A percentile compares a stretch with the other conserved stretches of the same genome.
These are phyloP conservation scores for Rhea pennata DNA, from an alignment of 2,113 vertebrate species.

Conservation along the genomic window DNA sequence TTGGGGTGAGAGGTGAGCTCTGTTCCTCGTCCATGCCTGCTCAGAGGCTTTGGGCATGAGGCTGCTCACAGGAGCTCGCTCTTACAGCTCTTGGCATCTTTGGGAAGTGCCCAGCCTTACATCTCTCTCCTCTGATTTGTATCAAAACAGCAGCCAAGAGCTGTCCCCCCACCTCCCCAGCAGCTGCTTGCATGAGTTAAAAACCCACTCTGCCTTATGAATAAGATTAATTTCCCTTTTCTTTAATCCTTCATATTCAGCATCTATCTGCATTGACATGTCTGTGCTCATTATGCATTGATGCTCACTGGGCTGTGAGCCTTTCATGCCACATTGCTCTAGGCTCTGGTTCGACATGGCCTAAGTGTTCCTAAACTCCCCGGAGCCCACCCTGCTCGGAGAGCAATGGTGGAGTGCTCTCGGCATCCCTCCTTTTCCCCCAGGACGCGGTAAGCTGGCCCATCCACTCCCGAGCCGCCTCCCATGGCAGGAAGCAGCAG, in stretches of 20 bases:
- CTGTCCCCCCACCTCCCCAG: background rate
- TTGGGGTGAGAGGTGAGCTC: background rate
- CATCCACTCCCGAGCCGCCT: no score
- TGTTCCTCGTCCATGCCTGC: background rate
- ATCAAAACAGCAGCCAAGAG: background rate
- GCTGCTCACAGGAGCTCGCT: background rate
- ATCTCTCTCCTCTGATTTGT: conserved; percentile 17
- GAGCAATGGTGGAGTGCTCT: background rate
- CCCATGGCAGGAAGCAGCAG: background rate
- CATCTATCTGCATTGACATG: background rate
- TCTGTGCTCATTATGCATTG: background rate
- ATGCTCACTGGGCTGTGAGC: conserved; percentile 40
- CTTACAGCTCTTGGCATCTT: background rate
- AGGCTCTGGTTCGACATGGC: background rate
- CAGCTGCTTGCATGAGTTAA: conserved; percentile 21
- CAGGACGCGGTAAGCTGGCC: background rate
- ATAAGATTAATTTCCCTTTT: conserved; percentile 57
- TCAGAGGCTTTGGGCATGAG: background rate
- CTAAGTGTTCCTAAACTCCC: background rate
- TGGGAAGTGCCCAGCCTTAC: background rate
- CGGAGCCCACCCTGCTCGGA: background rate
- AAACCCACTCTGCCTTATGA: conserved; percentile 26
- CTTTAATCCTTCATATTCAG: conserved; percentile 38
- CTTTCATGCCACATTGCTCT: background rate
- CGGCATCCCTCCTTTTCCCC: background rate